These are phyloP conservation scores for Proterorhinus semilunaris DNA, from an alignment of 2,113 vertebrate species.

Conservation along the genomic window DNA sequence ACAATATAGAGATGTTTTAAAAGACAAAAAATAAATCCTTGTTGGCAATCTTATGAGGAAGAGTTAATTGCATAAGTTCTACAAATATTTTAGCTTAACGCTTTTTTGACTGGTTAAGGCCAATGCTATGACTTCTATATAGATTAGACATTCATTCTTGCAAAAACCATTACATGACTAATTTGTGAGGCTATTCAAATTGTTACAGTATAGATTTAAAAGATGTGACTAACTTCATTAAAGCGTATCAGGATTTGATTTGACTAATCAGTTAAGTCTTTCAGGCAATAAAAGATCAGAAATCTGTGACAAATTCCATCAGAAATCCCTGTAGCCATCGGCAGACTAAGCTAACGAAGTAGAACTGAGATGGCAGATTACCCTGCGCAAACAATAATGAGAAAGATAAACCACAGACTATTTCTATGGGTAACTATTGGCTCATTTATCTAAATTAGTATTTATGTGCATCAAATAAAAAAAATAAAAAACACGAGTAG, in stretches of 20 bases:
- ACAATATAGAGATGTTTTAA: conserved; percentile 26
- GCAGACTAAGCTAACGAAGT: conserved; percentile 1
- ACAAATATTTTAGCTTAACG: neutral
- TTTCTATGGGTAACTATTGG: neutral
- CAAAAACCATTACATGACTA: neutral
- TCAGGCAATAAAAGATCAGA: conserved; percentile 9
- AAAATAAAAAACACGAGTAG: neutral
- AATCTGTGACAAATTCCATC: conserved; percentile 14
- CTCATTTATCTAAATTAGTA: neutral
- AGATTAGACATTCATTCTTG: neutral
- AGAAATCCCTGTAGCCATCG: neutral
- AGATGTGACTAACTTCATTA: conserved; percentile 8
- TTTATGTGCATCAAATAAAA: neutral
- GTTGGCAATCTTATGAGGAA: neutral
- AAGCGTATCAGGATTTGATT: conserved; percentile 1
- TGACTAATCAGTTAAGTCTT: conserved; percentile 7
- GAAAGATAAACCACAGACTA: neutral
- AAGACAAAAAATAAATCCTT: conserved; percentile 5
- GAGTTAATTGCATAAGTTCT: too few relatives aligned
- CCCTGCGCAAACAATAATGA: neutral
- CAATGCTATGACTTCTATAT: neutral
- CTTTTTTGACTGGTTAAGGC: neutral
- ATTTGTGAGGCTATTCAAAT: neutral
- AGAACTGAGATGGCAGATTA: conserved; percentile 9
- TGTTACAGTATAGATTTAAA: conserved; percentile 4